phyloP scores from a whole-genome alignment of 2,888 invertebrate genomes.

The Hipparchia sbordonii region DNA sequence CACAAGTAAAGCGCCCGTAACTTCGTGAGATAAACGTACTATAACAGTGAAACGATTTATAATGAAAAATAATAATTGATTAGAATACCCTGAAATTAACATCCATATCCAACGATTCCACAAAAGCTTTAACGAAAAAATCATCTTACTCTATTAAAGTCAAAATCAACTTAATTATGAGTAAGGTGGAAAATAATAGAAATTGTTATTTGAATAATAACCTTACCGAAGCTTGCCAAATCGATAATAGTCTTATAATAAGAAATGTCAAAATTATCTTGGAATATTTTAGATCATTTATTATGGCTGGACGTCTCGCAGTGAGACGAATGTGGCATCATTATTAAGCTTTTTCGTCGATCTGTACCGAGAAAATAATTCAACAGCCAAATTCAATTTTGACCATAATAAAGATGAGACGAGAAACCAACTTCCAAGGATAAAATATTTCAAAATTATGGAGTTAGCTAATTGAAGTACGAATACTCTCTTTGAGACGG shows the following conservation, averaged over 20 bases:
- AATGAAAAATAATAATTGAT: background rate
- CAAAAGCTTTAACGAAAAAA: background rate
- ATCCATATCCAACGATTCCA: background rate
- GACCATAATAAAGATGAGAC: slow-evolving; percentile 10
- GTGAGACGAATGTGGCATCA: slow-evolving; percentile 66
- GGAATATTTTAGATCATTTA: slow-evolving; percentile 72
- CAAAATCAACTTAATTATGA: slow-evolving; percentile 27
- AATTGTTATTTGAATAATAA: slow-evolving; percentile 35
- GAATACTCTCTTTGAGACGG: background rate
- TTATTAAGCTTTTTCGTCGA: slow-evolving; percentile 36
- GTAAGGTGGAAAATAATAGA: slow-evolving; percentile 30
- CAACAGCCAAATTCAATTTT: slow-evolving; percentile 23
- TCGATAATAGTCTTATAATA: slow-evolving; percentile 76
- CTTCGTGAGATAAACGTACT: too few species aligned
- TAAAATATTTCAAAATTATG: background rate
- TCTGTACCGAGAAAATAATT: slow-evolving; percentile 25
- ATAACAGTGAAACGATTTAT: background rate
- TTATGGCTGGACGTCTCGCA: slow-evolving; percentile 62
- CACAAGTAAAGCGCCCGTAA: too few species aligned
- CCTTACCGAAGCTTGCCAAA: slow-evolving; percentile 71
- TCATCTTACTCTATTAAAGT: slow-evolving; percentile 13
- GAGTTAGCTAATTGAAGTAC: background rate
- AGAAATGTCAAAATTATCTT: slow-evolving; percentile 56
- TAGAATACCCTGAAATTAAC: background rate
- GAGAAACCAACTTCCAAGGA: background rate